Base-by-base conservation (phyloP, 2,797 vertebrate genomes). In the Sebastes itinus region DNA sequence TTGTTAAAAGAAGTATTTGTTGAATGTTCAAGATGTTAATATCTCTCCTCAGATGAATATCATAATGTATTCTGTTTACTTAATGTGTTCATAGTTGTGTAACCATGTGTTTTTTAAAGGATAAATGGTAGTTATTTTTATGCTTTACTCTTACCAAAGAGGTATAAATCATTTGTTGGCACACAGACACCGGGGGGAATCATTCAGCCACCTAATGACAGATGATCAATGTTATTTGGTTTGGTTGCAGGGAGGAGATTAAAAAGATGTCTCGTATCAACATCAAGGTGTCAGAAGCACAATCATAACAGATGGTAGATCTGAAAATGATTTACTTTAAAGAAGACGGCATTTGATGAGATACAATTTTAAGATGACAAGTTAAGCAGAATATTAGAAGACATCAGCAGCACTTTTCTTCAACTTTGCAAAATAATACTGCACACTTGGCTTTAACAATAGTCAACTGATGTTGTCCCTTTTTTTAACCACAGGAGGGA, bases 401-500 rank as follows among this genome's bases (percentile, higher is more conserved):
- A 30, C 10, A 60, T 13, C 1, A 2, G 30, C 28, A 20, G 8
- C 12, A 23, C 2, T 5, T 65, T 54, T 68, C 20, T 30, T 42
- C 0, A 3, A 8, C 32, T 2, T 52, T 33, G 9, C 18, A 54
- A 54, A 68, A 8, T 72, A 61, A 32, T 46, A 28, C 7, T 63
- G 11, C 3, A 11, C 38, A 2, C 6, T 16, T 25, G 10, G 5
- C 27, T 22, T 46, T 14, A 8, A 49, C 20, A 27, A 7, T 2
- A 12, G 6, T 49, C 18, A 27, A 8, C 13, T 72, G 23, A n/a
- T 73, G 27, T 7, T 65, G 58, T 35, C 23, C 18, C 11, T 7
- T 6, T 55, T 23, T 14, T 33, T 25, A 9, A 74, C 85, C 92
- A 91, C 85, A 80, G 67, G 92, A 86, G 89, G 89, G 88, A 77